These are phyloP conservation scores for Umimayanthus kanabou DNA, from an alignment of 92 coral and sea anemone species.

Conservation along the genomic window DNA sequence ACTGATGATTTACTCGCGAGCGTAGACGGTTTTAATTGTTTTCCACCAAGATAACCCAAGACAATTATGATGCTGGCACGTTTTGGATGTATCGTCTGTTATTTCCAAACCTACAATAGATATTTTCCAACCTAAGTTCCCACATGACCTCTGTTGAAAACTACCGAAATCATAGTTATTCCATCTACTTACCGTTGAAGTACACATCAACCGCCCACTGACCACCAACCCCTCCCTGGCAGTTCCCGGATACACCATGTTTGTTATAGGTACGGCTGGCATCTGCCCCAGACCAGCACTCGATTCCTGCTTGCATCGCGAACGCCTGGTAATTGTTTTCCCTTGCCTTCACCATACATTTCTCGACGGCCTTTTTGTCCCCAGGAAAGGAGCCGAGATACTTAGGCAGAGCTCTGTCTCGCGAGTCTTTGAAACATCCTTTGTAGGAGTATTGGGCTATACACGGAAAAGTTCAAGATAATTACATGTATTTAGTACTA, in stretches of 20 bases:
- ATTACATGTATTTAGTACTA: no score
- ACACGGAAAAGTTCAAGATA: not conserved
- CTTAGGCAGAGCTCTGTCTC: conserved; percentile 27
- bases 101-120: no score
- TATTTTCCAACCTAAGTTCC: no score
- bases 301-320: conserved; percentile 24
- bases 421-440: conserved; percentile 33
- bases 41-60: no score
- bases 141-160: no score
- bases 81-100: no score
- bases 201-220: conserved; percentile 28
- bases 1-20: no score
- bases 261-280: conserved; percentile 18
- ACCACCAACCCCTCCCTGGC: conserved; percentile 41
- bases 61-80: no score
- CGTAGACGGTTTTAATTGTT: no score
- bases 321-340: conserved; percentile 35
- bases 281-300: conserved; percentile 40
- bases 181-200: conserved; percentile 16
- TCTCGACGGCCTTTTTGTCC: conserved; percentile 15
- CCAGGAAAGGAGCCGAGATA: conserved; percentile 13
- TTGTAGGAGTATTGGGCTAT: conserved; percentile 25
- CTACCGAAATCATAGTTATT: no score
- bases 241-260: not conserved
- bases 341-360: conserved; percentile 29